Percentiles rank a stretch among this genome's conserved stretches.
Evolutionary conservation across 2,797 vertebrate genomes (phyloP).

Genomic region (Tokudaia muenninki): DNA sequence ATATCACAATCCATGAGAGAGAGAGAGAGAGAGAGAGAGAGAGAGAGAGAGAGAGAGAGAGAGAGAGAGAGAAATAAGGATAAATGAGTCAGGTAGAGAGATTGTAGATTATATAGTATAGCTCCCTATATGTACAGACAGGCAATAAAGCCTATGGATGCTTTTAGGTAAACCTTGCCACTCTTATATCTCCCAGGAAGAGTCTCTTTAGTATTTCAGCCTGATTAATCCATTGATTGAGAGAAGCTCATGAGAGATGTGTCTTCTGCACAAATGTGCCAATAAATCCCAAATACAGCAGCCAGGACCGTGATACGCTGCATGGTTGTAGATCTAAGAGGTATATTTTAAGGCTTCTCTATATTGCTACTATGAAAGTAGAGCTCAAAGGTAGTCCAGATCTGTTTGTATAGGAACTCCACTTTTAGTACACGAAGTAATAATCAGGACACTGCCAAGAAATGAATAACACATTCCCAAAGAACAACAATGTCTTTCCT

Average conservation of each 20-base stretch:
- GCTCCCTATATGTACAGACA: not conserved
- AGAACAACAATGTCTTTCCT: not conserved
- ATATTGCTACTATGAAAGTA: not conserved
- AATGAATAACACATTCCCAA: not conserved
- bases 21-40: not conserved
- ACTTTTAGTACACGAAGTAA: not conserved
- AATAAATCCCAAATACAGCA: not conserved
- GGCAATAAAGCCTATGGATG: not conserved
- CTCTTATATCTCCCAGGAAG: not conserved
- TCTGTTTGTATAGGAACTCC: not conserved
- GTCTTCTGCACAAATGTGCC: not conserved
- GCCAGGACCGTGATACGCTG: not conserved
- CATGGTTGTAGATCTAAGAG: not conserved
- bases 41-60: no score
- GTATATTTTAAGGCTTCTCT: not conserved
- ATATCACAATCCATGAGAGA: not conserved
- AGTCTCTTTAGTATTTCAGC: not conserved
- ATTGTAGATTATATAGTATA: not conserved
- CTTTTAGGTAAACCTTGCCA: not conserved
- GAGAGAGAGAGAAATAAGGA: no score
- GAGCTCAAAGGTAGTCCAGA: not conserved
- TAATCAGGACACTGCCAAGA: not conserved
- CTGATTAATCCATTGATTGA: not conserved
- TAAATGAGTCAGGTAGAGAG: not conserved
- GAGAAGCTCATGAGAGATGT: not conserved